Evolutionary conservation across 2,888 invertebrate genomes (phyloP), one percentile per base, ranked within the genome.

Genomic region (Lysandra bellargus): DNA sequence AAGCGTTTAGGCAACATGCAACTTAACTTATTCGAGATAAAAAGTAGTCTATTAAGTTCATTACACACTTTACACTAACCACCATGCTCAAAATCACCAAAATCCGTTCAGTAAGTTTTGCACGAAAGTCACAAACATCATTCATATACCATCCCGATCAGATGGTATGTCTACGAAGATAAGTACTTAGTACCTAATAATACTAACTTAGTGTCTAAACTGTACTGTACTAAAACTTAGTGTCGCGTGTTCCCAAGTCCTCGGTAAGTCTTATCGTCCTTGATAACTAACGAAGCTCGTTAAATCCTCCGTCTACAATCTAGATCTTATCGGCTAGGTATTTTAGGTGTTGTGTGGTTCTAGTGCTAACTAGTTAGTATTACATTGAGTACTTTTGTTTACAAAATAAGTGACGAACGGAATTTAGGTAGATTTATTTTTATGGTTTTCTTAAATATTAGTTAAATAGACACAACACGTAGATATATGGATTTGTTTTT

Each of bases 201-300:
- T 75, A 75, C 23, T 49, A 44, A n/a, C n/a, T 3, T n/a, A 74
- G 49, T 75, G 75, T 75, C 49, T 23, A 23, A 23, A 23, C 23
- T 23, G 23, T 23, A 23, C 23, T 23, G 23, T 23, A 23, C 23
- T 23, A 75, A 75, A 44, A n/a, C n/a, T 3, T n/a, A 74, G 49
- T 75, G 75, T 75, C 49, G 75, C 75, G 49, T 75, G 75, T 30
- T 30, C 30, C 4, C 9, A 53, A 23, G 44, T 75, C 23, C 23
- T 30, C 75, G 49, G 75, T 6, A 49, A 14, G 75, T 53, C 53
- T 23, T 73, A 73, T 73, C 75, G 75, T 53, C 53, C 53, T 75
- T 75, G 75, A 75, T 30, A 40, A 23, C 75, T 75, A 75, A 75
- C 75, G 14, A 75, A 14, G 30, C 75, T 23, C 44, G 72, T 72